Evolutionary conservation across 2,113 vertebrate genomes (phyloP), one percentile per base, ranked within the genome.

Genomic region (Engraulis encrasicolus): DNA sequence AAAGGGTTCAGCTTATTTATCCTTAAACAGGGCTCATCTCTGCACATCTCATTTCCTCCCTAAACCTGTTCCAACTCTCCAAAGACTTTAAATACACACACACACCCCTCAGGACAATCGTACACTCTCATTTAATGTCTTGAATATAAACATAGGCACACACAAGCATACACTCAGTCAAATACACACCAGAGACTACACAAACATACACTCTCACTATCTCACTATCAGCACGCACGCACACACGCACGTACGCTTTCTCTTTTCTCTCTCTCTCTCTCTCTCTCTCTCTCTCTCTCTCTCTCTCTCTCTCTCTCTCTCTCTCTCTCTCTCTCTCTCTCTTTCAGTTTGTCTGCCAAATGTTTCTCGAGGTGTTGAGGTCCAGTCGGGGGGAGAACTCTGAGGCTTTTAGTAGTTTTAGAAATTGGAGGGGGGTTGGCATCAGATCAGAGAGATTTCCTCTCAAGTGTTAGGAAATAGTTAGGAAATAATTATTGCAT

Each of bases 21-120:
- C 66, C 66, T 74, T 74, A 36, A 74, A 27, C 66, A 74, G 66
- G n/a, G 66, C 27, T 74, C 66, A 74, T 74, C 66, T 17, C 66
- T 15, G 66, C 66, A 74, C 23, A 27, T 74, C 31, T 74, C 66
- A 74, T 74, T 74, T 74, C 66, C 66, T 74, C 66, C 66, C 11
- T 5, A 74, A 31, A 74, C 23, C 66, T 12, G 27, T 19, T 74
- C 20, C 19, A 17, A 54, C 52, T 18, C 52, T 20, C n/a, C n/a
- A n/a, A 54, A 20, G 20, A 6, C 17, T 6, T 20, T 19, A 20
- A 58, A 58, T 18, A 58, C 54, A 58, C 54, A 58, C 54, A 58
- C 54, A 58, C 54, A 58, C 52, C n/a, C n/a, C n/a, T n/a, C n/a
- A n/a, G n/a, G n/a, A n/a, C n/a, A n/a, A n/a, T n/a, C n/a, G n/a